Evolutionary conservation across 2,797 vertebrate species (phyloP).

Genomic region (Naso thynnoides): DNA sequence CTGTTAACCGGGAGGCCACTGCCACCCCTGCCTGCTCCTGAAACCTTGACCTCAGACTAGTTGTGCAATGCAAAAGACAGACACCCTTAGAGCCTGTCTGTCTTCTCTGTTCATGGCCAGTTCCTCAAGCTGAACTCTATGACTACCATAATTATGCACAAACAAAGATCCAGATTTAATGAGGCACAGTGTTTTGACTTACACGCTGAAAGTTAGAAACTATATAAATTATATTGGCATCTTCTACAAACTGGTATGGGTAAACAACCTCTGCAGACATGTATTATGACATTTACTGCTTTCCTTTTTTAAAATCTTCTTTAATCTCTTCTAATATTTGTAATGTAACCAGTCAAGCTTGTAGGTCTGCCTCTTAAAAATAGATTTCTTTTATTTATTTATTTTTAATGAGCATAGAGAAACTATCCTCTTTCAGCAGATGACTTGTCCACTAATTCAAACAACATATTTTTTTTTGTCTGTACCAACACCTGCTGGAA

Average conservation of each 20-base stretch:
- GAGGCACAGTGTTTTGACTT: background rate
- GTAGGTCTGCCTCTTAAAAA: no score
- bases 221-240: background rate
- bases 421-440: no score
- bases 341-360: no score
- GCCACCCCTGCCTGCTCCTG: slow-evolving; percentile 47
- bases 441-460: no score
- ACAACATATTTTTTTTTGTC: no score
- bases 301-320: no score
- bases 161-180: slow-evolving; percentile 2
- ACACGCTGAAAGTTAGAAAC: background rate
- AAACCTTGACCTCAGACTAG: slow-evolving; percentile 53
- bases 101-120: slow-evolving; percentile 24
- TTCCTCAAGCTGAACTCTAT: slow-evolving; percentile 17
- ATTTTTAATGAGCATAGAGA: no score
- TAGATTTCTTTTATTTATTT: no score
- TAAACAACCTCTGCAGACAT: no score
- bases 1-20: slow-evolving; percentile 49
- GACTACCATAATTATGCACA: slow-evolving; percentile 12
- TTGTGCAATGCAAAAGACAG: slow-evolving; percentile 40
- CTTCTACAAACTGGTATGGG: background rate
- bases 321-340: no score
- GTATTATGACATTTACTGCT: no score
- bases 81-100: slow-evolving; percentile 20
- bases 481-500: no score